Percentiles rank a stretch among this genome's conserved stretches.
Evolutionary conservation across 2,113 vertebrate species (phyloP).

Genomic region (Scalopus aquaticus): DNA sequence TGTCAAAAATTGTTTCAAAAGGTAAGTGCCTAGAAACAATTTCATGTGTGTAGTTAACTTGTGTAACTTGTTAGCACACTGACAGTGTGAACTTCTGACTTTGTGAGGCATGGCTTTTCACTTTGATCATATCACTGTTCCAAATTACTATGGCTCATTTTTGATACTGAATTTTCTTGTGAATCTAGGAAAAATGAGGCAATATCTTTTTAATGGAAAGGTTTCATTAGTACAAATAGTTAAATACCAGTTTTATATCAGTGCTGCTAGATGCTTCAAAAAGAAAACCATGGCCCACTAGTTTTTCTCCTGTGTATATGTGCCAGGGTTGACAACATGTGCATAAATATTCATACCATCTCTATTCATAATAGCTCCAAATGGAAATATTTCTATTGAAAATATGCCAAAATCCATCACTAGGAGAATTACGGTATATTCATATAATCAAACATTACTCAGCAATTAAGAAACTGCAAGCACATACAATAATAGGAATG

Average conservation of each 20-base stretch:
- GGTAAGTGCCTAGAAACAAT: not conserved
- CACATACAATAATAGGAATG: not conserved
- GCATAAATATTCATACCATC: not conserved
- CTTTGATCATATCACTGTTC: not conserved
- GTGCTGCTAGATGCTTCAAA: not conserved
- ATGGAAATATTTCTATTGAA: not conserved
- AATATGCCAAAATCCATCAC: not conserved
- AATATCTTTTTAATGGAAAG: not conserved
- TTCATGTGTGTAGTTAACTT: too few relatives aligned
- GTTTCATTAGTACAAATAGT: not conserved
- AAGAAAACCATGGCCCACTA: not conserved
- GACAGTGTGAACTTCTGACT: not conserved
- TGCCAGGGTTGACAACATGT: not conserved
- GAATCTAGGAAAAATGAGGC: not conserved
- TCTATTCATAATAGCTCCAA: not conserved
- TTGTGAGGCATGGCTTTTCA: not conserved
- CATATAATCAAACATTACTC: not conserved
- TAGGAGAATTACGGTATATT: not conserved
- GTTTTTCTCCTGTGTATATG: not conserved
- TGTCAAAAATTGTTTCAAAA: not conserved
- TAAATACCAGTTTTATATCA: not conserved
- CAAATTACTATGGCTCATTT: not conserved
- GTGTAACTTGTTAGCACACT: too few relatives aligned
- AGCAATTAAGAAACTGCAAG: not conserved
- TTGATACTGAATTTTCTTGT: not conserved